Evolutionary conservation across 2,888 invertebrate genomes (phyloP).

Genomic region (Orthosia gothica): DNA sequence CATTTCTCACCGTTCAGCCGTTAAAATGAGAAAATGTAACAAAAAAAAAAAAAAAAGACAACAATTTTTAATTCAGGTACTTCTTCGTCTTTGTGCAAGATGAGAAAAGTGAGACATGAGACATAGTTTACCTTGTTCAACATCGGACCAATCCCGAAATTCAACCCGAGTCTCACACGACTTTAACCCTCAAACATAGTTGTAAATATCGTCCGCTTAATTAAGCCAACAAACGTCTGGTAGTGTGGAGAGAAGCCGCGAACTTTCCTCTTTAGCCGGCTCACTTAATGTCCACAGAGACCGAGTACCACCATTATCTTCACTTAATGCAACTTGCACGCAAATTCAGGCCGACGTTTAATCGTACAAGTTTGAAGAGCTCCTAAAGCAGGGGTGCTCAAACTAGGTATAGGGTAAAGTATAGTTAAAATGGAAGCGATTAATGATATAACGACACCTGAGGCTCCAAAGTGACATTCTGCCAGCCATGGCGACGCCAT

Average conservation of each 20-base stretch:
- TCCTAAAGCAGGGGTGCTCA: constrained; percentile 56
- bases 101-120: not conserved
- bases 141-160: constrained; percentile 5
- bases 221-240: constrained; percentile 58
- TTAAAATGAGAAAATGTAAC: too few species aligned
- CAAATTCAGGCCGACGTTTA: constrained; percentile 75
- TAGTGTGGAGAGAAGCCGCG: constrained; percentile 41
- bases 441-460: too few species aligned
- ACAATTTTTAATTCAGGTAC: not conserved
- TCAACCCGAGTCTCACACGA: constrained; percentile 4
- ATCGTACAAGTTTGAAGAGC: constrained; percentile 77
- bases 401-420: not conserved
- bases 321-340: constrained; percentile 77
- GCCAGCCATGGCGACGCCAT: too few species aligned
- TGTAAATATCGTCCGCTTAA: constrained; percentile 61
- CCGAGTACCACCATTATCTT: constrained; percentile 71
- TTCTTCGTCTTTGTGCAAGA: not conserved
- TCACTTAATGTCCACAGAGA: constrained; percentile 66
- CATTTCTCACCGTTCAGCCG: too few species aligned
- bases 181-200: constrained; percentile 42
- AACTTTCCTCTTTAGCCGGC: constrained; percentile 64
- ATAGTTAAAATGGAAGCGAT: too few species aligned
- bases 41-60: too few species aligned
- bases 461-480: too few species aligned
- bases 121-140: not conserved